These are phyloP conservation scores for Magallana angulata DNA, from an alignment of 1,140 invertebrate genomes.

Conservation along the genomic window DNA sequence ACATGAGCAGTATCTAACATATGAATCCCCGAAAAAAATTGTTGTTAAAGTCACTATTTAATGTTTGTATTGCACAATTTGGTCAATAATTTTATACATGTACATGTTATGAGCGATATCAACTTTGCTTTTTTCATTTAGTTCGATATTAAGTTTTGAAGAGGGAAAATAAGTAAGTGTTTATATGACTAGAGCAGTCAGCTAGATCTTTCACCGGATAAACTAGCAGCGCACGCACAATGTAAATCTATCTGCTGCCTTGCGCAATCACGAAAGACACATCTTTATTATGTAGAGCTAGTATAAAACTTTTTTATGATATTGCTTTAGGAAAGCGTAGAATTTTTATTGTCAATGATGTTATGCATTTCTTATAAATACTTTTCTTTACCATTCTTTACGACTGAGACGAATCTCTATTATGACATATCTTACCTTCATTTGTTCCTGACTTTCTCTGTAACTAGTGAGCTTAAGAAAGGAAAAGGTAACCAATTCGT, in stretches of 20 bases:
- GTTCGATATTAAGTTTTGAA: conserved; percentile 16
- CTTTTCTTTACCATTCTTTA: too few relatives aligned
- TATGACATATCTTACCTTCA: too few relatives aligned
- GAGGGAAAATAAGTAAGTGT: conserved; percentile 13
- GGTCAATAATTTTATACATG: background rate
- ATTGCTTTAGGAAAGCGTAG: too few relatives aligned
- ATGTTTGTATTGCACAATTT: background rate
- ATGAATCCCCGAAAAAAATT: background rate
- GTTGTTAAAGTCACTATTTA: background rate
- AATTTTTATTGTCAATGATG: too few relatives aligned
- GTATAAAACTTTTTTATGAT: too few relatives aligned
- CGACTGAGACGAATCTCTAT: too few relatives aligned
- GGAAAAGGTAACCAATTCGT: background rate
- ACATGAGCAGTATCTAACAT: background rate
- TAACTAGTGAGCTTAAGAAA: background rate
- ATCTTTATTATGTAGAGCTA: too few relatives aligned
- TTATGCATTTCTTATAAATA: too few relatives aligned
- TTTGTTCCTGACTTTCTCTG: background rate
- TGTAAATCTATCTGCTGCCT: background rate
- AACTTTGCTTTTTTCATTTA: background rate
- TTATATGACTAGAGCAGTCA: background rate
- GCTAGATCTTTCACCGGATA: background rate
- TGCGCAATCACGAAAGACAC: background rate
- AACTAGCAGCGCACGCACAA: conserved; percentile 7
- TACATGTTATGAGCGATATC: background rate